Percentiles rank a stretch among this genome's conserved stretches.
Conservation (phyloP, 2,888 invertebrate species). For the Andrena bicolor region DNA sequence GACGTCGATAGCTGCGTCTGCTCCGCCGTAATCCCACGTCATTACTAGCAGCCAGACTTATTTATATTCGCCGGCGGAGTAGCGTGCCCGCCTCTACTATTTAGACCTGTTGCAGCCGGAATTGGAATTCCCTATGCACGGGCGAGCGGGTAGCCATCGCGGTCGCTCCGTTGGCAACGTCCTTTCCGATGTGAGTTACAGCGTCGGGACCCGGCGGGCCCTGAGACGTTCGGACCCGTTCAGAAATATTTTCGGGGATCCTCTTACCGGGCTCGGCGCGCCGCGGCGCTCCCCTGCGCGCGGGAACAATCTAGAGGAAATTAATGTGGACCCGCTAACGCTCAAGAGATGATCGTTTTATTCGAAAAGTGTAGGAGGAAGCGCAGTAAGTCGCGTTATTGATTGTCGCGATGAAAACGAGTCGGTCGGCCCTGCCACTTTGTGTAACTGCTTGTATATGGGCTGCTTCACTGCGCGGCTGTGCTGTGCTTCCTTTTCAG, state of each 20-base stretch:
- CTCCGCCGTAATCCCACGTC: conserved; percentile 57
- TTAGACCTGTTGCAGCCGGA: conserved; percentile 56
- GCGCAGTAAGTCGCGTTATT: conserved; percentile 24
- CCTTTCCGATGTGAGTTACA: conserved; percentile 35
- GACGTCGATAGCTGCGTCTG: conserved; percentile 65
- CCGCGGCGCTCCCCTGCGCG: not conserved
- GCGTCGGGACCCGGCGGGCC: conserved; percentile 12
- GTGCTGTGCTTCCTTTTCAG: too few relatives aligned
- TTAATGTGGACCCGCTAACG: conserved; percentile 12
- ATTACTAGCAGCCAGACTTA: conserved; percentile 57
- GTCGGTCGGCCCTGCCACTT: conserved; percentile 18
- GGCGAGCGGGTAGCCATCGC: conserved; percentile 16
- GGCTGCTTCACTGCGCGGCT: not conserved
- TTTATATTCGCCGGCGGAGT: conserved; percentile 58
- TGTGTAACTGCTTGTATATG: not conserved
- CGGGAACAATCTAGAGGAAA: not conserved
- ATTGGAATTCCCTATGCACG: conserved; percentile 38
- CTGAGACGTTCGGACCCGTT: not conserved
- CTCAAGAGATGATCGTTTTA: not conserved
- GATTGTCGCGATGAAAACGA: conserved; percentile 31
- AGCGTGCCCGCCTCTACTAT: conserved; percentile 28
- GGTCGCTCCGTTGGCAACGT: not conserved
- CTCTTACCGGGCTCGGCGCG: not conserved
- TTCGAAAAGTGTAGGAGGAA: conserved; percentile 5
- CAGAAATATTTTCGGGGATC: conserved; percentile 36